Evolutionary conservation across 2,888 invertebrate species (phyloP), one percentile per base, ranked within the genome.

Genomic region (Acrobasis suavella): DNA sequence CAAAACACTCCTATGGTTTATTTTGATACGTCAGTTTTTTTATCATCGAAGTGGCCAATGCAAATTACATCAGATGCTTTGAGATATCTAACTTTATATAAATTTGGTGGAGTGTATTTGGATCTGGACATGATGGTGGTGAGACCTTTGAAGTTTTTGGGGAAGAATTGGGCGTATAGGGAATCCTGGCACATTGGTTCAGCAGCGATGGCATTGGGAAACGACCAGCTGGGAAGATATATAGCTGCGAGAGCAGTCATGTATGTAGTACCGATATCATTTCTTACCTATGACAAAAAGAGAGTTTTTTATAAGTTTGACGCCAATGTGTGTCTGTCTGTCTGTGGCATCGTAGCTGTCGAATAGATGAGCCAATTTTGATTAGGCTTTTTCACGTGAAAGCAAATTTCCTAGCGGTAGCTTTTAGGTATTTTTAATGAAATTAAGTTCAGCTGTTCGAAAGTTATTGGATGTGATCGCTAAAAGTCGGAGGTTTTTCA

Each of bases 61-160:
- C 93, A 93, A 38, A 95, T 95, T 72, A 93, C 94, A 54, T 94
- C 95, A 56, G 95, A 96, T 74, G 87, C 95, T 2, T 83, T 96
- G 14, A 85, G 95, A 68, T 95, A 93, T 73, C 74, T 95, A 56
- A 94, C 95, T 0, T 83, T 97, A 6, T 96, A 95, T 93, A 96
- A 95, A 76, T 96, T 93, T 80, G 96, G 96, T 12, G 97, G 97
- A 0, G 94, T 96, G 59, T 96, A 96, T 77, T 81, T 97, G 60
- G 96, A 97, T 73, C 85, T 96, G 69, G 96, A 97, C 79, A 94
- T 96, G 2, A 91, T 97, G 14, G 94, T 96, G 3, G 92, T 93
- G 17, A 95, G 93, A 68, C 86, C 93, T 7, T 76, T 96, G 50
- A 91, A 93, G 17, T 77, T 86, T 2, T 76, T 95, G 58, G 86